Evolutionary conservation across 2,797 vertebrate species (phyloP).

Genomic region (Xenentodon cancila): DNA sequence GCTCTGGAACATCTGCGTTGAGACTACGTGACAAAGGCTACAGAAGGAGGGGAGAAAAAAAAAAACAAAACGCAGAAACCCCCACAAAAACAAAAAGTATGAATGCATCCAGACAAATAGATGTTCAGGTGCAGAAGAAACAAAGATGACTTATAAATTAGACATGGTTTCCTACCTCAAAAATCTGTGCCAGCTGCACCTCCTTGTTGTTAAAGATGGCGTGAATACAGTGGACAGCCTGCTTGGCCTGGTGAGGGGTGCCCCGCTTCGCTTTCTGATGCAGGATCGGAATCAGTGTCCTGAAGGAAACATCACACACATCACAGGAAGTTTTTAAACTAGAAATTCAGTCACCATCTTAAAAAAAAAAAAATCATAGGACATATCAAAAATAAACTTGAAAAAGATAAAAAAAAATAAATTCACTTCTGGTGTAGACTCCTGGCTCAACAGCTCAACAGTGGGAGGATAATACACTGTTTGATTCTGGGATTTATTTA

Average conservation of each 20-base stretch:
- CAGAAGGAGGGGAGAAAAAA: neutral
- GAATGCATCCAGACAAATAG: neutral
- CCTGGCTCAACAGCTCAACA: too few species aligned
- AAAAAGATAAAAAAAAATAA: too few species aligned
- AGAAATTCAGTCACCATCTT: neutral
- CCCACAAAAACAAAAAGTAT: too few species aligned
- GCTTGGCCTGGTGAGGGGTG: constrained; percentile 98
- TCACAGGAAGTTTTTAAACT: neutral
- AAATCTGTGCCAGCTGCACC: constrained; percentile 98
- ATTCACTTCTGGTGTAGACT: too few species aligned
- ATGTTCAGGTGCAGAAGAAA: neutral
- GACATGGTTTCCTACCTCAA: constrained; percentile 85
- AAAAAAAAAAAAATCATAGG: neutral
- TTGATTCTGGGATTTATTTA: too few species aligned
- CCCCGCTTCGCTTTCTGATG: constrained; percentile 99
- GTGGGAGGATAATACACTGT: too few species aligned
- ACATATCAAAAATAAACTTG: neutral
- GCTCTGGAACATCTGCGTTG: constrained; percentile 97
- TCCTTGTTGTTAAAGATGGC: constrained; percentile 99
- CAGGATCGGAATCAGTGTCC: constrained; percentile 96
- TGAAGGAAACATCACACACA: constrained; percentile 67
- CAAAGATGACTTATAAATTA: too few species aligned
- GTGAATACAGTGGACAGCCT: constrained; percentile 98
- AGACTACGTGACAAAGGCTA: constrained; percentile 97
- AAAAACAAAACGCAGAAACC: too few species aligned